Conservation (phyloP, 1,140 invertebrate genomes). For the Mizuhopecten yessoensis region DNA sequence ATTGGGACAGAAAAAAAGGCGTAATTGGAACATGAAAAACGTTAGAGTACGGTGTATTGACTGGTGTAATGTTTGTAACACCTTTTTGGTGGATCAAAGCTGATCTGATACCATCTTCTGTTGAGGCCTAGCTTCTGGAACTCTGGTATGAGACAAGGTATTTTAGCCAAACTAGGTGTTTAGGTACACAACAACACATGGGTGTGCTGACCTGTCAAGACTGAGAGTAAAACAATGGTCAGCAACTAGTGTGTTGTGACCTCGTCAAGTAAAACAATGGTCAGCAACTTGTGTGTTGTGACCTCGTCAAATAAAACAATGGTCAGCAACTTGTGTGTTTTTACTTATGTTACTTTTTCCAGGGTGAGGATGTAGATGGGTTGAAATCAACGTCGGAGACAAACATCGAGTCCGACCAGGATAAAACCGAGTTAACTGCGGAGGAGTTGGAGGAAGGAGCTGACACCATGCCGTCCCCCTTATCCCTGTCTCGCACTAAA, state of each 20-base stretch:
- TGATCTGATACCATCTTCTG: background rate
- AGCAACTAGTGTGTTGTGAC: too few relatives aligned
- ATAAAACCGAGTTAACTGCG: slow-evolving; percentile 45
- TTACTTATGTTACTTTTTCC: slow-evolving; percentile 19
- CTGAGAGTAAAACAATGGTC: too few relatives aligned
- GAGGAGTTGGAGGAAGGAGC: slow-evolving; percentile 50
- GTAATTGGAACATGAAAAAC: too few relatives aligned
- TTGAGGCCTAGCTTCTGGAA: too few relatives aligned
- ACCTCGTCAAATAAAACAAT: too few relatives aligned
- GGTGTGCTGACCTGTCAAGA: too few relatives aligned
- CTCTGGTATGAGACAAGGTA: too few relatives aligned
- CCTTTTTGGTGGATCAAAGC: background rate
- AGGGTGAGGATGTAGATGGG: slow-evolving; percentile 65
- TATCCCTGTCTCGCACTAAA: slow-evolving; percentile 58
- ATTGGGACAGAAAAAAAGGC: too few relatives aligned
- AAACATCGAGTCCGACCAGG: slow-evolving; percentile 49
- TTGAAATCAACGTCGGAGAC: slow-evolving; percentile 57
- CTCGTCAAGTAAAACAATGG: too few relatives aligned
- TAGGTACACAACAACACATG: too few relatives aligned
- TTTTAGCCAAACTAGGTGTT: too few relatives aligned
- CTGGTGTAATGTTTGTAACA: background rate
- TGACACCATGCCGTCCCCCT: slow-evolving; percentile 62
- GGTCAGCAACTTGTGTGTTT: too few relatives aligned
- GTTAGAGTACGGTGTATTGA: background rate
- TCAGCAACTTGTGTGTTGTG: background rate